These are phyloP conservation scores for Ischnus inquisitorius DNA, from an alignment of 2,888 invertebrate genomes.

Conservation along the genomic window DNA sequence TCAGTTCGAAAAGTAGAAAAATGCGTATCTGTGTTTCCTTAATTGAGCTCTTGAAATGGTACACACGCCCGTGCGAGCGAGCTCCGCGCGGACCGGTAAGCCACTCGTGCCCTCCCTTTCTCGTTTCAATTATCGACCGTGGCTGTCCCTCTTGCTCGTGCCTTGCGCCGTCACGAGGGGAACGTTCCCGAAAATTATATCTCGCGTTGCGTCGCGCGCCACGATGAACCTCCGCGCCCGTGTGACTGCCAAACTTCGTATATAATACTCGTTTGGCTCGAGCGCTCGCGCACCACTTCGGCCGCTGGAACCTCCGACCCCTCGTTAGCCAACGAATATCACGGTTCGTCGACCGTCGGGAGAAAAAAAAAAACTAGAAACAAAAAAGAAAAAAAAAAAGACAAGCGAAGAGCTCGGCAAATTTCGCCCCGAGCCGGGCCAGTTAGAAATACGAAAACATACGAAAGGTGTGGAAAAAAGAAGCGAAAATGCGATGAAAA, in stretches of 20 bases:
- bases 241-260: background rate
- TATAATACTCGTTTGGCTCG: conserved; percentile 17
- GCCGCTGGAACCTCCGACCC: background rate
- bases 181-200: conserved; percentile 59
- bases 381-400: too few relatives aligned
- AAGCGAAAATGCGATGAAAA: background rate
- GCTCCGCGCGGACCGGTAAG: conserved; percentile 27
- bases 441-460: background rate
- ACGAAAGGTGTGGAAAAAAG: background rate
- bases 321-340: conserved; percentile 58
- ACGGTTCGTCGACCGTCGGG: conserved; percentile 49
- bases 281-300: conserved; percentile 26
- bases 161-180: conserved; percentile 24
- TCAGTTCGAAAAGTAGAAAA: too few relatives aligned
- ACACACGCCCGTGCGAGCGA: background rate
- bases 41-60: conserved; percentile 53
- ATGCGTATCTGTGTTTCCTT: too few relatives aligned
- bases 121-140: conserved; percentile 59
- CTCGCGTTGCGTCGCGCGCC: conserved; percentile 33
- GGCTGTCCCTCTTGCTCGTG: conserved; percentile 27
- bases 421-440: conserved; percentile 3
- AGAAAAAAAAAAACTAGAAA: too few relatives aligned
- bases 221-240: background rate
- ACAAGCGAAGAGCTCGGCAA: conserved; percentile 4
- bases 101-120: conserved; percentile 13